phyloP scores from a whole-genome alignment of 2,113 vertebrate species.

The Pomatorhinus ruficollis region DNA sequence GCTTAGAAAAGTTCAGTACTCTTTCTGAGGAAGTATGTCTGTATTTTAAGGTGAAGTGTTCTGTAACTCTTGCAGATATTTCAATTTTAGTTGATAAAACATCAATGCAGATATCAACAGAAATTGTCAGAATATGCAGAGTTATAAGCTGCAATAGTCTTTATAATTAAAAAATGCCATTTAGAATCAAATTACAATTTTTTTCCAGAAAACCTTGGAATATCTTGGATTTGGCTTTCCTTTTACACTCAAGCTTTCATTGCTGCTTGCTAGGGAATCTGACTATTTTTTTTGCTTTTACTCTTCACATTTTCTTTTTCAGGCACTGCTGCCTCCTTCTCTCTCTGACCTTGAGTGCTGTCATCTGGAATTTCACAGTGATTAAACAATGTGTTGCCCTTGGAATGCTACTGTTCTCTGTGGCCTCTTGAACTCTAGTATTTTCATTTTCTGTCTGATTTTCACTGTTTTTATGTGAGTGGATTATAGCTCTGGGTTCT shows the following conservation, averaged over 20 bases:
- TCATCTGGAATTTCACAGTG: slow-evolving; percentile 64
- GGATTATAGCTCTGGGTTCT: not conserved
- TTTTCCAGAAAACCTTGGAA: not conserved
- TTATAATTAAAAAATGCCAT: not conserved
- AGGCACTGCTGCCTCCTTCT: slow-evolving; percentile 26
- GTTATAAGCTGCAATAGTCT: not conserved
- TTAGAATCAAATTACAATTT: not conserved
- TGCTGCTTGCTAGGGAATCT: not conserved
- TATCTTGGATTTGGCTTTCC: not conserved
- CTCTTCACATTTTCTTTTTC: slow-evolving; percentile 52
- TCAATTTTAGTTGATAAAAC: not conserved
- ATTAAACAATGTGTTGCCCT: slow-evolving; percentile 64
- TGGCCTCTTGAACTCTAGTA: slow-evolving; percentile 46
- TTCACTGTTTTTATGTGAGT: slow-evolving; percentile 13
- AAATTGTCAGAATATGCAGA: not conserved
- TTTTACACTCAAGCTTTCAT: not conserved
- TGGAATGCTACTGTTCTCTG: slow-evolving; percentile 35
- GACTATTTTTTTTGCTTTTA: not conserved
- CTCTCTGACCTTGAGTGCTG: slow-evolving; percentile 65
- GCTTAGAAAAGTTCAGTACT: not conserved
- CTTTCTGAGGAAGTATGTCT: not conserved
- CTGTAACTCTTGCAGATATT: not conserved
- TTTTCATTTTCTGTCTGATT: slow-evolving; percentile 44
- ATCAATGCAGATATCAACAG: not conserved
- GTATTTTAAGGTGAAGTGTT: not conserved